Conservation (phyloP, 2,888 invertebrate species). For the Trichopoda pennipes region DNA sequence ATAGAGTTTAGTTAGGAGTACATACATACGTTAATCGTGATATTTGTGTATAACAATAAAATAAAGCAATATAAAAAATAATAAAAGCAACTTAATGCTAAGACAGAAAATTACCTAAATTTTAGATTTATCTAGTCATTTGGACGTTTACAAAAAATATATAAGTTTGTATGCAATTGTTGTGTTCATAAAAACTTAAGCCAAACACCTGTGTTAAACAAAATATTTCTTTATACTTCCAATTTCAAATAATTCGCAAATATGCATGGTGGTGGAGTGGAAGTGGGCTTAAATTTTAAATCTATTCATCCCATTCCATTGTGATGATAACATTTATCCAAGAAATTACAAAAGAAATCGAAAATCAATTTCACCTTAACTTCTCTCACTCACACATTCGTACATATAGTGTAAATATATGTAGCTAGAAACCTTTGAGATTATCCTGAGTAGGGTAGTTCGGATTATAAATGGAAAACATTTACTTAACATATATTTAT, state of each 20-base stretch:
- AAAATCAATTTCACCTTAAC: conserved; percentile 35
- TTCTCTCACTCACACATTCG: background rate
- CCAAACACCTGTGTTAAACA: conserved; percentile 19
- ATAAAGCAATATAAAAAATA: conserved; percentile 31
- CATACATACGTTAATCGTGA: too few species aligned
- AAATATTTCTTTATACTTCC: background rate
- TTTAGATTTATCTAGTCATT: background rate
- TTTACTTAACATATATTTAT: too few species aligned
- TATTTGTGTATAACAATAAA: conserved; percentile 48
- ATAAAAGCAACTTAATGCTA: conserved; percentile 20
- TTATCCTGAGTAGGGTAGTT: too few species aligned
- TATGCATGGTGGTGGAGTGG: too few species aligned
- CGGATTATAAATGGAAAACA: too few species aligned
- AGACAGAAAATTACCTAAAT: conserved; percentile 13
- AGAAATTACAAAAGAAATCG: conserved; percentile 57
- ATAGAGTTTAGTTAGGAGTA: too few species aligned
- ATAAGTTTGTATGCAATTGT: background rate
- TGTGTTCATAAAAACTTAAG: conserved; percentile 9
- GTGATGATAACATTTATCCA: conserved; percentile 60
- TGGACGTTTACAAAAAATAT: background rate
- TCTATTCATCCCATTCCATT: conserved; percentile 59
- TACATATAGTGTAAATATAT: too few species aligned
- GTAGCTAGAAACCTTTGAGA: background rate
- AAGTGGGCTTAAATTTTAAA: conserved; percentile 14
- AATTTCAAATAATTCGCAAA: too few species aligned